These are phyloP conservation scores for Dallia pectoralis DNA, from an alignment of 2,797 vertebrate genomes.

Conservation along the genomic window DNA sequence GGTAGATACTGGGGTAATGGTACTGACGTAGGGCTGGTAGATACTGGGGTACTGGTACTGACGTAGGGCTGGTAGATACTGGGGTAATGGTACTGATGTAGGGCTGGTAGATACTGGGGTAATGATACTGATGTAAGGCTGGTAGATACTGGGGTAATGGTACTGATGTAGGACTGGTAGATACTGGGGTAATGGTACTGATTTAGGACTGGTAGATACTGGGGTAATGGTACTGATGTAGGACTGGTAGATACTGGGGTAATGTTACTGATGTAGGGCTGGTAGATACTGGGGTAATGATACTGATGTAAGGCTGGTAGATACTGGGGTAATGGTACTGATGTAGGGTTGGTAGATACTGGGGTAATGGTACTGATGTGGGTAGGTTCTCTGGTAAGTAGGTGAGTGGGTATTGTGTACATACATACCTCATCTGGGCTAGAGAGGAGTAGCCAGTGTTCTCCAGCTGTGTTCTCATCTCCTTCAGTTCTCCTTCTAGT, in stretches of 20 bases:
- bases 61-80: not conserved
- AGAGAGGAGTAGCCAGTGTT: slow-evolving; percentile 79
- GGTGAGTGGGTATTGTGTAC: not conserved
- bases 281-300: not conserved
- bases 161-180: too few species aligned
- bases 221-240: not conserved
- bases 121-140: too few species aligned
- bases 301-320: not conserved
- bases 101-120: too few species aligned
- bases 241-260: not conserved
- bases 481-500: slow-evolving; percentile 73
- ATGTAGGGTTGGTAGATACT: not conserved
- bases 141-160: too few species aligned
- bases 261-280: not conserved
- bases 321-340: not conserved
- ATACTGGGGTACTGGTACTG: not conserved
- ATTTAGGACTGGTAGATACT: not conserved
- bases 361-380: not conserved
- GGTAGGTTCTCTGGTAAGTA: not conserved
- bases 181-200: too few species aligned
- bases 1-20: not conserved
- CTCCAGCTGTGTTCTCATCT: slow-evolving; percentile 79
- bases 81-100: too few species aligned
- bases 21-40: not conserved
- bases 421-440: slow-evolving; percentile 82